Evolutionary conservation across 2,888 invertebrate species (phyloP).

Genomic region (Imbricaverruca yamaguchii): DNA sequence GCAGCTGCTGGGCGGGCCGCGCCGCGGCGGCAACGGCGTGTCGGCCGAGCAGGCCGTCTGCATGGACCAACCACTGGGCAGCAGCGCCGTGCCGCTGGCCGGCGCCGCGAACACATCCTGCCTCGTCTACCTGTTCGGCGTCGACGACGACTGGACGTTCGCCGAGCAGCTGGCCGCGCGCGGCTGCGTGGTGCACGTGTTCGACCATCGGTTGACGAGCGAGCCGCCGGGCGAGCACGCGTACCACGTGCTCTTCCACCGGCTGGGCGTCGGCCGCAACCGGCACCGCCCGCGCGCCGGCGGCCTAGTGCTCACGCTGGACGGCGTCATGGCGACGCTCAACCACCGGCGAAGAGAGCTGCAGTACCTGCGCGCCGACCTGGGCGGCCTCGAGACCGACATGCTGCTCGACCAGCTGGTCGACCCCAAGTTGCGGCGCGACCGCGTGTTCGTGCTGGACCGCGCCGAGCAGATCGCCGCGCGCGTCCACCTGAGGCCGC

Average conservation of each 20-base stretch:
- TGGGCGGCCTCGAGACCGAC: background rate
- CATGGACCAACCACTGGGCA: background rate
- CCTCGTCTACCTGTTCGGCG: background rate
- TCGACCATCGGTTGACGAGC: background rate
- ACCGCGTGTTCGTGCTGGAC: background rate
- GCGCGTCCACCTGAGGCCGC: background rate
- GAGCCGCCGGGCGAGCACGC: slow-evolving; percentile 9
- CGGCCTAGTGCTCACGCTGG: slow-evolving; percentile 1
- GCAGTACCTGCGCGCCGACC: slow-evolving; percentile 1
- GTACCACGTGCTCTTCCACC: background rate
- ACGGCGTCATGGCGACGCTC: background rate
- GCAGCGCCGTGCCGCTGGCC: background rate
- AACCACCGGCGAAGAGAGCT: background rate
- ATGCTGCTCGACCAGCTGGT: slow-evolving; percentile 18
- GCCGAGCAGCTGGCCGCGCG: background rate
- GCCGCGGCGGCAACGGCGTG: background rate
- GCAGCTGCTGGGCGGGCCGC: background rate
- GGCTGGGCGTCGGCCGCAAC: slow-evolving; percentile 8
- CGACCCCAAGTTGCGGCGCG: background rate
- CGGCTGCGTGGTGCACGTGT: background rate
- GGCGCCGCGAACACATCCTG: background rate
- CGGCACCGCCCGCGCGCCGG: background rate
- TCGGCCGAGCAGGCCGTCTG: background rate
- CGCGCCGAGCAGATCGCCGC: background rate
- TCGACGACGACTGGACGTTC: background rate